phyloP scores from a whole-genome alignment of 2,888 invertebrate species.

The Caenorhabditis japonica region DNA sequence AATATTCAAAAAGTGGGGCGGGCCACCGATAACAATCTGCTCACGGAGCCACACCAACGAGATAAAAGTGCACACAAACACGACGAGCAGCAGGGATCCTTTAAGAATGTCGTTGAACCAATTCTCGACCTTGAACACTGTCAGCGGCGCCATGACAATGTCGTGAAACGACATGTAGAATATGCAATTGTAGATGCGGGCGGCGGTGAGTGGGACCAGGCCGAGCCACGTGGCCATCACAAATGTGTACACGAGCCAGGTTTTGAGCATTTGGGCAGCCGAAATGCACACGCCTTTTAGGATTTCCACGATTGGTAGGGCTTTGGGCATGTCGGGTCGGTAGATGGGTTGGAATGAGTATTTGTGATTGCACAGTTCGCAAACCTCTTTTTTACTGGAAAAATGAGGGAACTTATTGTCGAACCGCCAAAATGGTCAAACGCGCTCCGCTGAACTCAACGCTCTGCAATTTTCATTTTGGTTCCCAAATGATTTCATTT shows the following conservation, averaged over 20 bases:
- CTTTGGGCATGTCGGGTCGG: conserved; percentile 99
- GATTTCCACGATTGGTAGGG: conserved; percentile 92
- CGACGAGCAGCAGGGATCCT: conserved; percentile 95
- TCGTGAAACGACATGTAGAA: conserved; percentile 67
- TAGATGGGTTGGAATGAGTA: conserved; percentile 99
- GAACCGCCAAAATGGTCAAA: no score
- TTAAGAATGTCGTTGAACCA: conserved; percentile 80
- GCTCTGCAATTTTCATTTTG: no score
- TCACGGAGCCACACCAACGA: conserved; percentile 96
- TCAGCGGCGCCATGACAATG: conserved; percentile 55
- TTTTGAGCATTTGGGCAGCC: conserved; percentile 91
- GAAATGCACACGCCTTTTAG: conserved; percentile 80
- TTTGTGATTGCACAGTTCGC: conserved; percentile 88
- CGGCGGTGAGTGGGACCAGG: conserved; percentile 79
- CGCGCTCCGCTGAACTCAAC: no score
- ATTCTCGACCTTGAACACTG: conserved; percentile 69
- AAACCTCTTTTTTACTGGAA: conserved; percentile 86
- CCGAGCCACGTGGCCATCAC: conserved; percentile 98
- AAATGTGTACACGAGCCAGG: conserved; percentile 96
- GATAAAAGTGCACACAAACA: conserved; percentile 88
- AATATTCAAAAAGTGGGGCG: conserved; percentile 61
- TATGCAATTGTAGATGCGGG: conserved; percentile 64
- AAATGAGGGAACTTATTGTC: neutral
- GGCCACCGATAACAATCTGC: conserved; percentile 81
- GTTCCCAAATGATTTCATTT: no score